Conservation (phyloP, 2,888 invertebrate species). For the Endomychus coccineus region DNA sequence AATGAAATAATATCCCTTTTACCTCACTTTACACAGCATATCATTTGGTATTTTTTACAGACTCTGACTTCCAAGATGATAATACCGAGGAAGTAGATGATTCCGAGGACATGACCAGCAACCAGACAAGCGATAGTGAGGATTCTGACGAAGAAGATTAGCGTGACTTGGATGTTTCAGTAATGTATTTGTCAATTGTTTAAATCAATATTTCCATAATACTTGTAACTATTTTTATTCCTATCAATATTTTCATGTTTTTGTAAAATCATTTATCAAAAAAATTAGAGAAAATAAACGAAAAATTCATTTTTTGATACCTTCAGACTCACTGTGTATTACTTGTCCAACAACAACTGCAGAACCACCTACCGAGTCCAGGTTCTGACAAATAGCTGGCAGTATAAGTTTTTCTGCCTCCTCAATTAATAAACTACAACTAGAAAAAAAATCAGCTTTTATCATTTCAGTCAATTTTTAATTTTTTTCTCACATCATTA, state of each 20-base stretch:
- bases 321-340: conserved; percentile 1
- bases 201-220: not conserved
- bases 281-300: not conserved
- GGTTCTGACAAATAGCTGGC: conserved; percentile 1
- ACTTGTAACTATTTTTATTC: too few relatives aligned
- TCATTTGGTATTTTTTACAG: conserved; percentile 8
- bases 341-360: conserved; percentile 1
- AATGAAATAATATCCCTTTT: conserved; percentile 3
- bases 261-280: not conserved
- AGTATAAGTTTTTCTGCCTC: conserved; percentile 1
- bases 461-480: conserved; percentile 1
- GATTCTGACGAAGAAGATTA: conserved; percentile 2
- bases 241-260: conserved; percentile 1
- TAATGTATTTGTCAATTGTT: conserved; percentile 1
- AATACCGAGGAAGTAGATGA: not conserved
- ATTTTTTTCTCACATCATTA: conserved; percentile 1
- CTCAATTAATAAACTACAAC: not conserved
- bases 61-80: not conserved
- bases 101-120: not conserved
- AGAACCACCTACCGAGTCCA: conserved; percentile 1
- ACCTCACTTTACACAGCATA: conserved; percentile 2
- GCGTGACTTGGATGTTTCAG: not conserved
- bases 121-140: conserved; percentile 1
- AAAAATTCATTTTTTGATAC: not conserved
- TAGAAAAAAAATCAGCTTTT: conserved; percentile 1